phyloP scores from a whole-genome alignment of 2,888 invertebrate species.

The Orthosia cruda region DNA sequence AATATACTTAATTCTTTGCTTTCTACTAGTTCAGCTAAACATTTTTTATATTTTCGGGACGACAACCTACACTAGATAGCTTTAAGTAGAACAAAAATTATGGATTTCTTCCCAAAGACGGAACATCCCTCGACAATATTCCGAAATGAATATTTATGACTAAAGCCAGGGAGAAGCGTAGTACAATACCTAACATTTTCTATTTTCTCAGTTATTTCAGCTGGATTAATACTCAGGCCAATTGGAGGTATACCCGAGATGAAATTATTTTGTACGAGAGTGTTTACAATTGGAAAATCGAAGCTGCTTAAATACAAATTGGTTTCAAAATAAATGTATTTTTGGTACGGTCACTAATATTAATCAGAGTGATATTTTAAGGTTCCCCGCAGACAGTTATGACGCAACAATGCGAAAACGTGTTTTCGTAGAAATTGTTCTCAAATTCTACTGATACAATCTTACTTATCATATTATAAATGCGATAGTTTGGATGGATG shows the following conservation, averaged over 20 bases:
- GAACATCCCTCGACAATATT: constrained; percentile 74
- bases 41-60: constrained; percentile 29
- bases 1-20: too few species aligned
- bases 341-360: not conserved
- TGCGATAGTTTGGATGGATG: too few species aligned
- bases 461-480: too few species aligned
- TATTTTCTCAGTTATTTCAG: constrained; percentile 44
- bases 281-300: constrained; percentile 17
- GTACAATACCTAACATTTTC: constrained; percentile 50
- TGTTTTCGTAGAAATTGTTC: too few species aligned
- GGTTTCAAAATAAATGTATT: not conserved
- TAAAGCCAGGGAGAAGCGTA: constrained; percentile 67
- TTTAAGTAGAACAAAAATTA: constrained; percentile 69
- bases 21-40: not conserved
- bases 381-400: not conserved
- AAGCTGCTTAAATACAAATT: constrained; percentile 2
- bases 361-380: not conserved
- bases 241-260: constrained; percentile 6
- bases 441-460: too few species aligned
- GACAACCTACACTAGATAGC: constrained; percentile 23
- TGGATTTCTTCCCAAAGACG: constrained; percentile 74
- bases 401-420: not conserved
- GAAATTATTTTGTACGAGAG: constrained; percentile 18
- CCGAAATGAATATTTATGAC: constrained; percentile 80
- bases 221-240: constrained; percentile 33